These are phyloP conservation scores for Paramisgurnus dabryanus DNA, from an alignment of 2,113 vertebrate genomes.

Conservation along the genomic window DNA sequence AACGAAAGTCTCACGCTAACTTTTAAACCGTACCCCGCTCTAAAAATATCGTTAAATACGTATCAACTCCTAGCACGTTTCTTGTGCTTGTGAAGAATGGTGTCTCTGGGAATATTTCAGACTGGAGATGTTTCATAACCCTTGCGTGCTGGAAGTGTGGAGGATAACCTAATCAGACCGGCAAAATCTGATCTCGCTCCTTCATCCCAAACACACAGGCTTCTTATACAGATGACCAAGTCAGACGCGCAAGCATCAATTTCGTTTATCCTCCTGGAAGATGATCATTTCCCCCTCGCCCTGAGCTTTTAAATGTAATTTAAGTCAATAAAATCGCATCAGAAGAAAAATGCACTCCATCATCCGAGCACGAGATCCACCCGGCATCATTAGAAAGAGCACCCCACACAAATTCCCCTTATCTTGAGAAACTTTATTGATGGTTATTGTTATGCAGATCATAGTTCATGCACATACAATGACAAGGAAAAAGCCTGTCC, in stretches of 20 bases:
- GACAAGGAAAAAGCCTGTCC: constrained; percentile 91
- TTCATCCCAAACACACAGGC: constrained; percentile 23
- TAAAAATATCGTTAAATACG: neutral
- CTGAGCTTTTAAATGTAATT: constrained; percentile 53
- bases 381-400: constrained; percentile 39
- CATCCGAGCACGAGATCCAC: constrained; percentile 46
- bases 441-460: constrained; percentile 95
- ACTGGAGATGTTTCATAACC: constrained; percentile 52
- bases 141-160: constrained; percentile 44
- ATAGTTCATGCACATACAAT: constrained; percentile 97
- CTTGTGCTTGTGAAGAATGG: constrained; percentile 25
- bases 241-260: constrained; percentile 53
- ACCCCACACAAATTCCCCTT: constrained; percentile 73
- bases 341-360: constrained; percentile 50
- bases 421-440: constrained; percentile 97
- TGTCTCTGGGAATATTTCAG: constrained; percentile 23
- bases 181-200: constrained; percentile 38
- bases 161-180: constrained; percentile 49
- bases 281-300: constrained; percentile 44
- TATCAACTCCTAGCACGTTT: neutral
- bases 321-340: constrained; percentile 52
- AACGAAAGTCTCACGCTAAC: neutral
- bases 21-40: neutral
- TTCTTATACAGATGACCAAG: constrained; percentile 38
- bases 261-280: constrained; percentile 44